A percentile compares a stretch with the other conserved stretches of the same genome.
These are phyloP conservation scores for Bos indicus DNA, from an alignment of 2,113 vertebrate genomes.

Conservation along the genomic window DNA sequence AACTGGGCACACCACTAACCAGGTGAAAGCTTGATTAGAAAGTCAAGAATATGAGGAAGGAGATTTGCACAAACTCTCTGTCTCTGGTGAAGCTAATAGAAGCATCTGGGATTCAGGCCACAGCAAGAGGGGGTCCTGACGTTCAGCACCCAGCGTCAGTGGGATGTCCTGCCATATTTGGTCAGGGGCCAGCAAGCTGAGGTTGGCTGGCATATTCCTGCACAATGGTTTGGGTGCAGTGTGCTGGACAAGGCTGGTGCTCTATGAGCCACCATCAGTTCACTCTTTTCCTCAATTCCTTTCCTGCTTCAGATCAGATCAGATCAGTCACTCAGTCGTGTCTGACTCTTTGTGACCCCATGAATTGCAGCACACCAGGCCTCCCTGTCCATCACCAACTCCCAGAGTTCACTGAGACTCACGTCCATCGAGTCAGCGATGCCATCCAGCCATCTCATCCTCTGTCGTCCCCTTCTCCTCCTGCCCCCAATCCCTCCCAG, in stretches of 20 bases:
- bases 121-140: neutral
- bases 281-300: neutral
- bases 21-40: neutral
- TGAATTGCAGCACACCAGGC: too few species aligned
- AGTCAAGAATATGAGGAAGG: neutral
- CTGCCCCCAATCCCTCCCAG: too few species aligned
- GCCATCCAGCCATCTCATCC: too few species aligned
- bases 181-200: too few species aligned
- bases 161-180: neutral
- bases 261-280: neutral
- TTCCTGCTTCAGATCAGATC: neutral
- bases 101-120: neutral
- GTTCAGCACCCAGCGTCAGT: neutral
- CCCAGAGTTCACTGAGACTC: too few species aligned
- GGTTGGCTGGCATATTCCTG: neutral
- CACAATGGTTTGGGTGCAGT: neutral
- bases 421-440: too few species aligned
- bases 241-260: neutral
- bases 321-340: too few species aligned
- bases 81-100: neutral
- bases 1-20: neutral
- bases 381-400: too few species aligned
- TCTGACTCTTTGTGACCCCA: too few species aligned
- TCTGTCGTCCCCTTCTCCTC: too few species aligned
- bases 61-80: neutral